phyloP scores from a whole-genome alignment of 1,140 invertebrate genomes.

The Dysdera silvatica region DNA sequence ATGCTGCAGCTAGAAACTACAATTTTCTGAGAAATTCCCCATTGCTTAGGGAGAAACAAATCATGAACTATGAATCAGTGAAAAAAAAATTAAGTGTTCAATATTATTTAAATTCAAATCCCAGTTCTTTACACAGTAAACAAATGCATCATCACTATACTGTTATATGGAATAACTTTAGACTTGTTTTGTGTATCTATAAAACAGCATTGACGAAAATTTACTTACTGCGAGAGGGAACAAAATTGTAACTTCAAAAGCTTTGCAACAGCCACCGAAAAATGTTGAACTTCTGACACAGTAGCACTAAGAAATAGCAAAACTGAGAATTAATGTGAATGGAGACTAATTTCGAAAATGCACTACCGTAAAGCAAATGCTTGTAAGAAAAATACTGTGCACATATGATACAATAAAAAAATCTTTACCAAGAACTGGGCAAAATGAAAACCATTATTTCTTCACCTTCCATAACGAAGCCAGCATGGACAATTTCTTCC shows the following conservation, averaged over 20 bases:
- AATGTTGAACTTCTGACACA: slow-evolving; percentile 16
- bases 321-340: slow-evolving; percentile 1
- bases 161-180: too few relatives aligned
- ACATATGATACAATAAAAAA: neutral
- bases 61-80: too few relatives aligned
- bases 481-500: slow-evolving; percentile 36
- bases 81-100: too few relatives aligned
- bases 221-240: slow-evolving; percentile 31
- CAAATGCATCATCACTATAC: too few relatives aligned
- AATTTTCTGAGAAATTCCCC: too few relatives aligned
- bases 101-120: too few relatives aligned
- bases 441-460: slow-evolving; percentile 38
- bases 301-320: slow-evolving; percentile 15
- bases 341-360: too few relatives aligned
- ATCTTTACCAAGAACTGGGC: slow-evolving; percentile 34
- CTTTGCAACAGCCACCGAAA: slow-evolving; percentile 28
- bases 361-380: neutral
- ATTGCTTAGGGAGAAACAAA: too few relatives aligned
- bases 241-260: slow-evolving; percentile 33
- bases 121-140: too few relatives aligned
- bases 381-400: neutral
- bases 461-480: slow-evolving; percentile 37
- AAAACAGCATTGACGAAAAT: too few relatives aligned
- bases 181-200: too few relatives aligned
- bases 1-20: too few relatives aligned